Evolutionary conservation across 2,888 invertebrate species (phyloP).

Genomic region (Oscheius onirici): DNA sequence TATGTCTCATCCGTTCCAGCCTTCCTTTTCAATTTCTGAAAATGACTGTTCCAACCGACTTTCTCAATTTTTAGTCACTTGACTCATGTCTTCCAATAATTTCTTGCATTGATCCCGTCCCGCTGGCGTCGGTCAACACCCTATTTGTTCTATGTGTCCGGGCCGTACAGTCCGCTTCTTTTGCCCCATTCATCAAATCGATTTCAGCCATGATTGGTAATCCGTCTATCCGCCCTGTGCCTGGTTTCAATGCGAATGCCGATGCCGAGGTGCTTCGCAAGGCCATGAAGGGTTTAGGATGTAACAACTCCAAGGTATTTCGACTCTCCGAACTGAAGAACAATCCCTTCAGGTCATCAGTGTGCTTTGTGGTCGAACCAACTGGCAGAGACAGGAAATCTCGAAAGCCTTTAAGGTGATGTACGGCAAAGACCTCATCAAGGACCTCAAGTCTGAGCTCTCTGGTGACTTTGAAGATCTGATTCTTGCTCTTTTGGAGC

Average conservation of each 20-base stretch:
- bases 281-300: conserved; percentile 71
- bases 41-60: neutral
- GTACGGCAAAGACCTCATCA: conserved; percentile 81
- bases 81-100: neutral
- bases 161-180: neutral
- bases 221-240: conserved; percentile 61
- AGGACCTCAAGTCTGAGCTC: conserved; percentile 67
- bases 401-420: conserved; percentile 80
- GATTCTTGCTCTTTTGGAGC: conserved; percentile 70
- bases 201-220: conserved; percentile 56
- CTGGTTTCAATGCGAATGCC: conserved; percentile 65
- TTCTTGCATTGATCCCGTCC: neutral
- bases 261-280: conserved; percentile 67
- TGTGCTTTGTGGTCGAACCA: conserved; percentile 83
- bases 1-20: conserved; percentile 3
- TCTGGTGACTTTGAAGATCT: conserved; percentile 69
- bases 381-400: conserved; percentile 86
- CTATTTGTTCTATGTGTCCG: conserved; percentile 19
- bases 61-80: neutral
- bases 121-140: conserved; percentile 7
- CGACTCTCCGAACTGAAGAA: neutral
- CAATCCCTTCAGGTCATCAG: conserved; percentile 68
- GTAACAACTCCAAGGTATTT: conserved; percentile 63
- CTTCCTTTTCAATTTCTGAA: neutral
- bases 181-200: neutral